These are phyloP conservation scores for Sebastes minor DNA, from an alignment of 2,797 vertebrate species.

Conservation along the genomic window DNA sequence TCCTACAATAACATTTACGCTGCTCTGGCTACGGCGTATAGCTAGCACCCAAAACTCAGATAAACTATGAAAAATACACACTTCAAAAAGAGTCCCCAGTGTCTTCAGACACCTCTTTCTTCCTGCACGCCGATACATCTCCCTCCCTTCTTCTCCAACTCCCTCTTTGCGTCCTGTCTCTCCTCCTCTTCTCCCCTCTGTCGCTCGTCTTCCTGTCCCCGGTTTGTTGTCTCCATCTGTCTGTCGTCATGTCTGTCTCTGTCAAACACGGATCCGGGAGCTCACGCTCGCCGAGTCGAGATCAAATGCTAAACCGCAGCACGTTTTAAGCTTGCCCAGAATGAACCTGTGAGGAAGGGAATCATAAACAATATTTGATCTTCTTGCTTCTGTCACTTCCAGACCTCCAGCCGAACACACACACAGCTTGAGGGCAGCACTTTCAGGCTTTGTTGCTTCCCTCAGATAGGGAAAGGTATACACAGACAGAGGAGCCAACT, in stretches of 20 bases:
- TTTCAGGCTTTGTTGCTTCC: slow-evolving; percentile 70
- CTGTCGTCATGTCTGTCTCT: slow-evolving; percentile 58
- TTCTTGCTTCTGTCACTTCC: slow-evolving; percentile 68
- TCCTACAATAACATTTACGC: slow-evolving; percentile 50
- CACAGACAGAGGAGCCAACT: slow-evolving; percentile 68
- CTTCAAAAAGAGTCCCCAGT: slow-evolving; percentile 60
- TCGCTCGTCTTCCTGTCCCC: slow-evolving; percentile 35
- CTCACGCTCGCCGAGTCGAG: slow-evolving; percentile 40
- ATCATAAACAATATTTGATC: slow-evolving; percentile 78
- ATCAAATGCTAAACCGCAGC: slow-evolving; percentile 69
- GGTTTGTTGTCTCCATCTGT: slow-evolving; percentile 51
- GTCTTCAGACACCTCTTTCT: slow-evolving; percentile 40
- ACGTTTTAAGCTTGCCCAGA: slow-evolving; percentile 62
- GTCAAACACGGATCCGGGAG: slow-evolving; percentile 59
- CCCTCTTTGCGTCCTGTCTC: not conserved
- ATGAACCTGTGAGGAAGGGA: slow-evolving; percentile 65
- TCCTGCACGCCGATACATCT: slow-evolving; percentile 29
- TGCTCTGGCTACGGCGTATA: slow-evolving; percentile 22
- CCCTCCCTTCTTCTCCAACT: slow-evolving; percentile 10
- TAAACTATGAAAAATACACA: slow-evolving; percentile 53
- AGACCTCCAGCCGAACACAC: slow-evolving; percentile 70
- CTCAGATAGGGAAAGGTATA: slow-evolving; percentile 67
- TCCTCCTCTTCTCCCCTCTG: slow-evolving; percentile 7
- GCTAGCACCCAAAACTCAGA: slow-evolving; percentile 47
- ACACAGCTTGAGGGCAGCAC: slow-evolving; percentile 76